Conservation (phyloP, 2,888 invertebrate species). For the Neria commutata region DNA sequence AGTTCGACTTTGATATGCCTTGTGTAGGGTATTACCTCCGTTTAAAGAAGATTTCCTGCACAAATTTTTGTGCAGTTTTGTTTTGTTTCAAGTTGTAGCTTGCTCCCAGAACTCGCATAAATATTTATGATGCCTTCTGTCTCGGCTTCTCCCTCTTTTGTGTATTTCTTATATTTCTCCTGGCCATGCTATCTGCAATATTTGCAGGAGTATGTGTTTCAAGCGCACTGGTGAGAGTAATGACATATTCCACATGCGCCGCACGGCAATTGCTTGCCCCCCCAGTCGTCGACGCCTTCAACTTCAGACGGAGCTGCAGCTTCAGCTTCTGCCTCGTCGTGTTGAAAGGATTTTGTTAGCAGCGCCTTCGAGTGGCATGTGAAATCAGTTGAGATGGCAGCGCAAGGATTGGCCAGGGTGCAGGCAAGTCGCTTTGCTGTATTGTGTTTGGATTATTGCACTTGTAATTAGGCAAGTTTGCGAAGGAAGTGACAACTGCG, state of each 20-base stretch:
- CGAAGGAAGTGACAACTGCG: background rate
- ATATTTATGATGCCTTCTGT: conserved; percentile 52
- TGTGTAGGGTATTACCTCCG: too few relatives aligned
- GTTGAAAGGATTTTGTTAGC: too few relatives aligned
- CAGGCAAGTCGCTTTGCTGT: background rate
- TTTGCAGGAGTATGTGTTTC: background rate
- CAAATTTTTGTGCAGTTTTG: too few relatives aligned
- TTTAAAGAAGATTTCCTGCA: too few relatives aligned
- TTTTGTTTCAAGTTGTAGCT: conserved; percentile 36
- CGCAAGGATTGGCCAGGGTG: background rate
- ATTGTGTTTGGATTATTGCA: background rate
- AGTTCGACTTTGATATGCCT: too few relatives aligned
- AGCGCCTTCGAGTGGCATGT: conserved; percentile 50
- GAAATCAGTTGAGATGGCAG: conserved; percentile 42
- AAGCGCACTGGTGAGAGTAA: background rate
- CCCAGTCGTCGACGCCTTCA: too few relatives aligned
- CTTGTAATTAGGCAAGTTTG: conserved; percentile 9
- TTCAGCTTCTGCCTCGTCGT: conserved; percentile 40
- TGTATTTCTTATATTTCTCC: conserved; percentile 17
- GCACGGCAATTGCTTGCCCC: too few relatives aligned
- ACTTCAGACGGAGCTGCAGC: too few relatives aligned
- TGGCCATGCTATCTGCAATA: conserved; percentile 10
- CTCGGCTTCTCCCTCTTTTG: conserved; percentile 16
- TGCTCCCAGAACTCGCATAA: conserved; percentile 60
- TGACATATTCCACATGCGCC: background rate